Conservation (phyloP, 2,888 invertebrate species). For the Polyommatus iphigenia region DNA sequence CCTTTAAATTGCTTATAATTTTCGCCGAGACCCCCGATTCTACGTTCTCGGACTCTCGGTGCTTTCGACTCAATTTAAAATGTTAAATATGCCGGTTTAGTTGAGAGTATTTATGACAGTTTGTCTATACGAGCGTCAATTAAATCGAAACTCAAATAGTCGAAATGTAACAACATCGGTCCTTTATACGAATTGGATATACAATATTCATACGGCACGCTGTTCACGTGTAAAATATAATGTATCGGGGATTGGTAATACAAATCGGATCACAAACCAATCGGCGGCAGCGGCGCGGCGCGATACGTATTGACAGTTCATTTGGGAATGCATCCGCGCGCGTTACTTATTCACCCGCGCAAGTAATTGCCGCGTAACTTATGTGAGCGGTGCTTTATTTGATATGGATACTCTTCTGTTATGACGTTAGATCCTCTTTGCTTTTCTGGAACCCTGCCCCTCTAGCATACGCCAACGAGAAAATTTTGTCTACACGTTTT, state of each 20-base stretch:
- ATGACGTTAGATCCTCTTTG: not conserved
- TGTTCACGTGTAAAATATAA: conserved; percentile 34
- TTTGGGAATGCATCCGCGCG: conserved; percentile 70
- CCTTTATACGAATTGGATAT: not conserved
- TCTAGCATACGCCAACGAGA: too few relatives aligned
- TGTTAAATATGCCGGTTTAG: not conserved
- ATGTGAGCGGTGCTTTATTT: conserved; percentile 50
- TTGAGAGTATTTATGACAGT: not conserved
- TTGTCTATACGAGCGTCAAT: not conserved
- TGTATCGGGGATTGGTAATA: conserved; percentile 53
- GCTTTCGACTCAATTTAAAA: not conserved
- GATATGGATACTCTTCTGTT: conserved; percentile 44
- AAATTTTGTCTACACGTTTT: too few relatives aligned
- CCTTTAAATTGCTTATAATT: conserved; percentile 43
- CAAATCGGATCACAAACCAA: conserved; percentile 75
- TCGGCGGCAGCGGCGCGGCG: conserved; percentile 59
- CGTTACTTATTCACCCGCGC: conserved; percentile 75
- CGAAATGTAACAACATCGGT: not conserved
- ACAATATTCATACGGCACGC: conserved; percentile 4
- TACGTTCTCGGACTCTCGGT: not conserved
- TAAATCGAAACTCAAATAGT: not conserved
- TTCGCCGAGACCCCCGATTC: conserved; percentile 34
- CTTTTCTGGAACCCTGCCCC: not conserved
- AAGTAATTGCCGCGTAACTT: conserved; percentile 65
- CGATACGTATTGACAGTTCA: conserved; percentile 76